A percentile compares a stretch with the other conserved stretches of the same genome.
phyloP scores from a whole-genome alignment of 2,888 invertebrate species.

The Prosapia bicincta region DNA sequence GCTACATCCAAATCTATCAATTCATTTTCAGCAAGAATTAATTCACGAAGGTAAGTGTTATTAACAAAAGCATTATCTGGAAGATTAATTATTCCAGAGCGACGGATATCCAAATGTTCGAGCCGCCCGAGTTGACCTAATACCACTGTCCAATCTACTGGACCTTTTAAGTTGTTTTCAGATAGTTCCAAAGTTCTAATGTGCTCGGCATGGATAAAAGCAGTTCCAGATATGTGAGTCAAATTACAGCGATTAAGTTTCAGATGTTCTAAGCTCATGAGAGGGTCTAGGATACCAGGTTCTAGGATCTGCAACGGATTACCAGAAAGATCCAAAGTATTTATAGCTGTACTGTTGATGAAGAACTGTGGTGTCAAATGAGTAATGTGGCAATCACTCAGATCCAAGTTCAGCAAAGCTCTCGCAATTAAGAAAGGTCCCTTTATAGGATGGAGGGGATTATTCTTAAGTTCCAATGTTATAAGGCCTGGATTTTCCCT shows the following conservation, averaged over 20 bases:
- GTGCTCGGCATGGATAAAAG: slow-evolving; percentile 57
- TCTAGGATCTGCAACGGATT: slow-evolving; percentile 60
- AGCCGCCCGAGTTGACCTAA: slow-evolving; percentile 57
- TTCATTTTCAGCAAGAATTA: slow-evolving; percentile 63
- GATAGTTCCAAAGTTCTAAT: slow-evolving; percentile 62
- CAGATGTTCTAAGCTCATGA: slow-evolving; percentile 62
- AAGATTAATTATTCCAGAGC: slow-evolving; percentile 57
- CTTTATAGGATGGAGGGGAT: slow-evolving; percentile 58
- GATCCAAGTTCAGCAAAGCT: slow-evolving; percentile 63
- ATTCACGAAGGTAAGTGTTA: slow-evolving; percentile 59
- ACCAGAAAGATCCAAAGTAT: slow-evolving; percentile 64
- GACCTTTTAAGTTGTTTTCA: slow-evolving; percentile 55
- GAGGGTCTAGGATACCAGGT: slow-evolving; percentile 57
- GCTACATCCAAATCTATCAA: slow-evolving; percentile 61
- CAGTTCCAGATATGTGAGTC: slow-evolving; percentile 53
- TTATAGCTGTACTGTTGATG: slow-evolving; percentile 61
- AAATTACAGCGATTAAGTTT: slow-evolving; percentile 63
- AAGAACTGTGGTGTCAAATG: slow-evolving; percentile 61
- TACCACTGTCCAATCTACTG: slow-evolving; percentile 56
- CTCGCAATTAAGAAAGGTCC: slow-evolving; percentile 62
- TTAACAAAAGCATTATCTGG: slow-evolving; percentile 63
- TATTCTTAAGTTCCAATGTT: slow-evolving; percentile 65
- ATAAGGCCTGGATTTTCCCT: slow-evolving; percentile 67
- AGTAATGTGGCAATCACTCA: slow-evolving; percentile 61
- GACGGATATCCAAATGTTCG: slow-evolving; percentile 61